Evolutionary conservation across 53 echinoderm and acorn worm species (phyloP).

Genomic region (Paelopatides confundens): DNA sequence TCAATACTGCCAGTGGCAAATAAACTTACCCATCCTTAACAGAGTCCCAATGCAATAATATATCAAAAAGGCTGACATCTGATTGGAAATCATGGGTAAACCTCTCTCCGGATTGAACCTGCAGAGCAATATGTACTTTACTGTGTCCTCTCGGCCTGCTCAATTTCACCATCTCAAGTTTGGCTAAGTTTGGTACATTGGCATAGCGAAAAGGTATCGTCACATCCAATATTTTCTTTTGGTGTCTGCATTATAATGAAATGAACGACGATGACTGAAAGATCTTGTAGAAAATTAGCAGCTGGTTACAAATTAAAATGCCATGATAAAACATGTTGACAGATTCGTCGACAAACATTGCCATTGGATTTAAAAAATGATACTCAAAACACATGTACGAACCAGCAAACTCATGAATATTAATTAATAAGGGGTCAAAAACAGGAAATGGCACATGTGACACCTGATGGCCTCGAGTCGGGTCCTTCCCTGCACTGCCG

Average conservation of each 20-base stretch:
- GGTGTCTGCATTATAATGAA: slow-evolving; percentile 66
- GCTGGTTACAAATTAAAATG: too few relatives aligned
- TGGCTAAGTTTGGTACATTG: slow-evolving; percentile 93
- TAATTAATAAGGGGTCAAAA: too few relatives aligned
- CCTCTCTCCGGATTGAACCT: slow-evolving; percentile 80
- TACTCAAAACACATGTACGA: too few relatives aligned
- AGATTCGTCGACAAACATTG: too few relatives aligned
- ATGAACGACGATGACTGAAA: too few relatives aligned
- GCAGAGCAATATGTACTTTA: slow-evolving; percentile 74
- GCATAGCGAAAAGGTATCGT: slow-evolving; percentile 85
- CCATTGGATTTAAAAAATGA: too few relatives aligned
- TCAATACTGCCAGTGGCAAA: not conserved
- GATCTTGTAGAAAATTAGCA: too few relatives aligned
- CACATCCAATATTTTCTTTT: slow-evolving; percentile 79
- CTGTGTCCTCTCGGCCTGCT: slow-evolving; percentile 71
- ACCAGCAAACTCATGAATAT: too few relatives aligned
- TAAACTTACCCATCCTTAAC: slow-evolving; percentile 56
- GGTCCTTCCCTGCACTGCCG: too few relatives aligned
- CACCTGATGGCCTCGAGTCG: too few relatives aligned
- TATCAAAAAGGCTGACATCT: slow-evolving; percentile 69
- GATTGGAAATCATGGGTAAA: slow-evolving; percentile 80
- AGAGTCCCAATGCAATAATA: slow-evolving; percentile 78
- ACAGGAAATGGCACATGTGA: too few relatives aligned
- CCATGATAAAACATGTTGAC: too few relatives aligned
- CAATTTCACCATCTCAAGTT: slow-evolving; percentile 88